These are phyloP conservation scores for Orientallactaga sibirica DNA, from an alignment of 2,797 vertebrate genomes.

Conservation along the genomic window DNA sequence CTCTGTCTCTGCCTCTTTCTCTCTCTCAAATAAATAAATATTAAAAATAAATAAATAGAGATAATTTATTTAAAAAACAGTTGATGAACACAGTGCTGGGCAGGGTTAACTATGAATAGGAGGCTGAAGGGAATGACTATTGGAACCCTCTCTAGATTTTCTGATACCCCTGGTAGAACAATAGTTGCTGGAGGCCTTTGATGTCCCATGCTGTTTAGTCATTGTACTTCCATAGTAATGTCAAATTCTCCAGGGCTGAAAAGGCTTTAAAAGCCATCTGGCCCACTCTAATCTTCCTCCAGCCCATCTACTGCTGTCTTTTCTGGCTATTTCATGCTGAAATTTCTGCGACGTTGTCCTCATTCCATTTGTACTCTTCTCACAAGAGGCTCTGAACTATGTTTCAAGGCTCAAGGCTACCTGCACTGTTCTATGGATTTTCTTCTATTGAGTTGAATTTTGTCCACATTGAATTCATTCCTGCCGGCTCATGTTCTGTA, in stretches of 20 bases:
- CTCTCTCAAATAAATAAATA: no score
- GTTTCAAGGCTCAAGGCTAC: not conserved
- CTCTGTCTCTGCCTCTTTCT: no score
- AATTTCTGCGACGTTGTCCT: not conserved
- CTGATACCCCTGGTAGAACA: not conserved
- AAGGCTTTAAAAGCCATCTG: slow-evolving; percentile 3
- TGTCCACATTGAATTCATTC: not conserved
- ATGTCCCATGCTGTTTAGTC: not conserved
- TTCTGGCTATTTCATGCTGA: not conserved
- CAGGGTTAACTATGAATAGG: not conserved
- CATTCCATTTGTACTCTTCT: not conserved
- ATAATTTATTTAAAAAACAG: no score
- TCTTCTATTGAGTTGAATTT: not conserved
- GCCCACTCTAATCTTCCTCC: not conserved
- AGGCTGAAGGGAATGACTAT: not conserved
- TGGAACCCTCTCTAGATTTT: not conserved
- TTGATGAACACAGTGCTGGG: not conserved
- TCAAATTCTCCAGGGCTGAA: not conserved
- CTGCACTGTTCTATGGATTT: not conserved
- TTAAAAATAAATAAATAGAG: no score
- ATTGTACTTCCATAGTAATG: not conserved
- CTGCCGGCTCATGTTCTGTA: not conserved
- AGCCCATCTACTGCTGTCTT: not conserved
- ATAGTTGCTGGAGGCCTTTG: not conserved
- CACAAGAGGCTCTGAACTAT: not conserved